Conservation (phyloP, 1,140 invertebrate species). For the Propsilocerus akamusi region DNA sequence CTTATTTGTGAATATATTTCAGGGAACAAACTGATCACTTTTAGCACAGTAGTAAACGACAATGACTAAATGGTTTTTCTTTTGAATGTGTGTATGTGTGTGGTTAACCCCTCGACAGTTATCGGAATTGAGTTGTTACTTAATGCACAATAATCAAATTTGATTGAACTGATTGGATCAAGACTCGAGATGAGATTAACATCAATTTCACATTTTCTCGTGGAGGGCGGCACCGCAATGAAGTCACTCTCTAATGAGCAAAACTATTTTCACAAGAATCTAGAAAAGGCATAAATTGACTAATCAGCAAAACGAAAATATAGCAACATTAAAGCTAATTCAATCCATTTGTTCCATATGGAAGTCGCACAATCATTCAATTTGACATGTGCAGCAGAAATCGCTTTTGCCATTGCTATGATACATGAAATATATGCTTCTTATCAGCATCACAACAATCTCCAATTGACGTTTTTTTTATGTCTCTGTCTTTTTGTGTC, state of each 20-base stretch:
- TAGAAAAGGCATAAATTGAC: background rate
- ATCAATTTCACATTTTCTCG: background rate
- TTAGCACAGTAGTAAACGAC: background rate
- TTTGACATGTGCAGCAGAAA: background rate
- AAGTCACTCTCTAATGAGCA: background rate
- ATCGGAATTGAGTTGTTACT: background rate
- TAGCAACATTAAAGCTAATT: background rate
- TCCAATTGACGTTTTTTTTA: background rate
- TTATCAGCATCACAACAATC: background rate
- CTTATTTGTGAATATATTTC: background rate
- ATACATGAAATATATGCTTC: background rate
- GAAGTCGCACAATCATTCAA: background rate
- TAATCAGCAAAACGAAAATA: background rate
- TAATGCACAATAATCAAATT: conserved; percentile 3
- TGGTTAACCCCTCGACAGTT: background rate
- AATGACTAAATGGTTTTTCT: background rate
- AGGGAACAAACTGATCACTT: background rate
- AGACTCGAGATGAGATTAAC: background rate
- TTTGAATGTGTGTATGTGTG: no score
- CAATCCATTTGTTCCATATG: background rate
- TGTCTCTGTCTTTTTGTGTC: background rate
- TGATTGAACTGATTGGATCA: background rate
- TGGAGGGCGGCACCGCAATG: background rate
- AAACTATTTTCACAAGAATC: background rate
- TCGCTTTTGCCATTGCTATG: background rate